Base-by-base conservation (phyloP, 2,797 vertebrate genomes). In the Xenops minutus region DNA sequence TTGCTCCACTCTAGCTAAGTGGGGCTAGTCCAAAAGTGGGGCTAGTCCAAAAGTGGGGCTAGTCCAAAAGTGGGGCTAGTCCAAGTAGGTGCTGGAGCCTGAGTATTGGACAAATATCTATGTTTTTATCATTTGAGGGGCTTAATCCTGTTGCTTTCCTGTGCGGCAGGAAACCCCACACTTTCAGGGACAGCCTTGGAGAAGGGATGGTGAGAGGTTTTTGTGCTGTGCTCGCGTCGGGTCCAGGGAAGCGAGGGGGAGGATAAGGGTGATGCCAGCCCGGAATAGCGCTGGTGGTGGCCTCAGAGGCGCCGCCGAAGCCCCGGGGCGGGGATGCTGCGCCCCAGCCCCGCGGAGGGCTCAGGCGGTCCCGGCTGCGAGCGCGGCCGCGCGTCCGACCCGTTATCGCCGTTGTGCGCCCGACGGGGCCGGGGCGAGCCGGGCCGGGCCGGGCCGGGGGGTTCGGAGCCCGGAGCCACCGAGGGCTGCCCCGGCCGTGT, bases 151-250 rank as follows among this genome's bases (percentile, higher is more conserved):
- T 52, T 59, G 39, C 59, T 56, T 56, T 16, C 55, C 22, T 34
- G 30, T 17, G 17, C 10, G 30, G 41, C 62, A 44, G 29, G 61
- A 34, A 61, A 36, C 14, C 29, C 36, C 64, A 1, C 24, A 2
- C 23, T 6, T 4, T 20, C 2, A 17, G 8, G 34, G n/a, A 18
- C 22, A 39, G 34, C 24, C 55, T 54, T 8, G 43, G 43, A 44
- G 43, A 20, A 20, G 19, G 43, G 43, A 44, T 44, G 32, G 32
- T 6, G 63, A 14, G 36, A 4, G 19, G 5, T 0, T 20, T 74
- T 24, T 4, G 32, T 3, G 4, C 5, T 6, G 27, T 7, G 49
- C 43, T 26, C 6, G 5, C 5, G 1, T 1, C 4, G n/a, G 6
- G 10, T 24, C 36, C 37, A 14, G 49, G 17, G 36, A 26, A 43